Conservation (phyloP, 2,888 invertebrate genomes). For the Hemistola chrysoprasaria region DNA sequence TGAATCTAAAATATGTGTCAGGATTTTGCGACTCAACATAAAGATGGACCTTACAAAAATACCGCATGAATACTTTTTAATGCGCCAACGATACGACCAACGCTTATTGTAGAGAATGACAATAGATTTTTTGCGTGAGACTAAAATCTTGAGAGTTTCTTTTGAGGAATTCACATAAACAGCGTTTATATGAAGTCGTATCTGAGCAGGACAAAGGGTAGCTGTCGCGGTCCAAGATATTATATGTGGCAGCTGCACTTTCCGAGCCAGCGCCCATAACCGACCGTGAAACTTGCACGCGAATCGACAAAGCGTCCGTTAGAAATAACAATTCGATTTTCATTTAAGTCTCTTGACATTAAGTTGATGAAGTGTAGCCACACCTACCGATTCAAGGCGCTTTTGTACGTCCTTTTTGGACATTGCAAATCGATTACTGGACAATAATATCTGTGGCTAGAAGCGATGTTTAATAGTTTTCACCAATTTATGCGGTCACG, state of each 20-base stretch:
- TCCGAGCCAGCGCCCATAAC: slow-evolving; percentile 56
- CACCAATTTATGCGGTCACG: slow-evolving; percentile 61
- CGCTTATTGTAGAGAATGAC: slow-evolving; percentile 66
- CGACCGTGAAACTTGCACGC: slow-evolving; percentile 67
- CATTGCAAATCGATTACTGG: slow-evolving; percentile 58
- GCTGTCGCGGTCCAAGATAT: slow-evolving; percentile 66
- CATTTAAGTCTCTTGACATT: slow-evolving; percentile 59
- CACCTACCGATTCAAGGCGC: slow-evolving; percentile 58
- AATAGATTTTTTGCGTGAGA: slow-evolving; percentile 73
- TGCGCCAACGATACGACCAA: slow-evolving; percentile 80
- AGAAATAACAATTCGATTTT: slow-evolving; percentile 66
- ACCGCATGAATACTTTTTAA: slow-evolving; percentile 82
- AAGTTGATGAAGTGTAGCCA: slow-evolving; percentile 58
- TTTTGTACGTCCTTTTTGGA: slow-evolving; percentile 44
- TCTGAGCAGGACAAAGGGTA: slow-evolving; percentile 65
- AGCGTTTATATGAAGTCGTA: slow-evolving; percentile 81
- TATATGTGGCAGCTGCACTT: slow-evolving; percentile 75
- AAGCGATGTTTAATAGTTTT: slow-evolving; percentile 64
- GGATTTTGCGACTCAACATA: slow-evolving; percentile 65
- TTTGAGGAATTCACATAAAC: slow-evolving; percentile 76
- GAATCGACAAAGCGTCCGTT: slow-evolving; percentile 68
- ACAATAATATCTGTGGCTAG: slow-evolving; percentile 46
- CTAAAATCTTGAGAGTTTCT: slow-evolving; percentile 70
- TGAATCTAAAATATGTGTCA: slow-evolving; percentile 73
- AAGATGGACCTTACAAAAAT: slow-evolving; percentile 67